Evolutionary conservation across 2,113 vertebrate genomes (phyloP).

Genomic region (Tetrao urogallus): DNA sequence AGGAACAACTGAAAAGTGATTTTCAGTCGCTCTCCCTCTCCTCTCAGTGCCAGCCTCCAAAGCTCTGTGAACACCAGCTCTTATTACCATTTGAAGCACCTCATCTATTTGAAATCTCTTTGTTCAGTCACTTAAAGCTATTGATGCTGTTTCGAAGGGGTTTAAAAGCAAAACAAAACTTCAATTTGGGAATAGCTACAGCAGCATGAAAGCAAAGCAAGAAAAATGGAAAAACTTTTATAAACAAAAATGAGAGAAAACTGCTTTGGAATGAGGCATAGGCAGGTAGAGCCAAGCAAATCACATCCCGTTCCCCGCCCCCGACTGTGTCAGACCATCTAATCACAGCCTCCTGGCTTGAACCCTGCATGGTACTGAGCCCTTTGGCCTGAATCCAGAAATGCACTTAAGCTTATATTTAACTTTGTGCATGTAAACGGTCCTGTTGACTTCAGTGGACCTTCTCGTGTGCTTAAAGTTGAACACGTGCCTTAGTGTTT

Average conservation of each 20-base stretch:
- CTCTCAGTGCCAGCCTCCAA: constrained; percentile 37
- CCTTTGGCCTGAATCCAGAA: constrained; percentile 54
- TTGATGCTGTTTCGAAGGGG: constrained; percentile 57
- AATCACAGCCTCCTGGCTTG: constrained; percentile 40
- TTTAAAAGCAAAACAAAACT: constrained; percentile 48
- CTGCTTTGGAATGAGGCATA: constrained; percentile 40
- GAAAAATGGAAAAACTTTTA: constrained; percentile 26
- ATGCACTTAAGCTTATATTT: constrained; percentile 66
- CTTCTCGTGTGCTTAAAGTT: constrained; percentile 53
- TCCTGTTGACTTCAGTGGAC: constrained; percentile 49
- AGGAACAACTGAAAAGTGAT: constrained; percentile 76
- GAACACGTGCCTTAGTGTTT: constrained; percentile 57
- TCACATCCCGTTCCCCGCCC: background rate
- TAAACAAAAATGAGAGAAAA: constrained; percentile 54
- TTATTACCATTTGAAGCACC: constrained; percentile 66
- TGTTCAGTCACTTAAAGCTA: constrained; percentile 57
- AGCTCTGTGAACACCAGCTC: constrained; percentile 54
- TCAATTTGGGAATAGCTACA: constrained; percentile 43
- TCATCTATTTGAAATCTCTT: constrained; percentile 64
- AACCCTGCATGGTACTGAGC: constrained; percentile 34
- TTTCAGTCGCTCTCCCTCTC: constrained; percentile 68
- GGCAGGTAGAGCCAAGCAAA: constrained; percentile 56
- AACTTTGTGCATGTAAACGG: constrained; percentile 54
- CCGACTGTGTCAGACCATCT: background rate
- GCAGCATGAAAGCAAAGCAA: constrained; percentile 23